These are phyloP conservation scores for Sander lucioperca DNA, from an alignment of 2,113 vertebrate genomes.

Conservation along the genomic window DNA sequence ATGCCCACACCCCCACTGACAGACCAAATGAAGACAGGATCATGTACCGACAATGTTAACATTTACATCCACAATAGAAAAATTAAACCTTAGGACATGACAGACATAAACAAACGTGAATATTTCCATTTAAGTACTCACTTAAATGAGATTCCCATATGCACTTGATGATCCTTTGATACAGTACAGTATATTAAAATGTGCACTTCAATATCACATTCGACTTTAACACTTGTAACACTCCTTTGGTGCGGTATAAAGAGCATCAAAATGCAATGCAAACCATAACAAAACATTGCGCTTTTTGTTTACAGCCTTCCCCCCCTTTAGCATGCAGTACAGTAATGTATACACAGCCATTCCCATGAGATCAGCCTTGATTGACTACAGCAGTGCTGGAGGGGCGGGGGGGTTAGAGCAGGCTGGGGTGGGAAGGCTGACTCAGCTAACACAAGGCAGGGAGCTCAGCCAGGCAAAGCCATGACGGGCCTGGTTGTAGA, in stretches of 20 bases:
- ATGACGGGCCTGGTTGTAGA: constrained; percentile 54
- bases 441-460: constrained; percentile 42
- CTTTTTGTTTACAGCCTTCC: constrained; percentile 13
- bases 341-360: constrained; percentile 44
- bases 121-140: constrained; percentile 87
- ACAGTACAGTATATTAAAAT: constrained; percentile 57
- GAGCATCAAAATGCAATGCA: constrained; percentile 52
- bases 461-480: constrained; percentile 67
- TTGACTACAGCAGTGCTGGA: constrained; percentile 58
- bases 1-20: constrained; percentile 33
- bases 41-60: constrained; percentile 57
- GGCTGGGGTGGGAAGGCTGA: constrained; percentile 25
- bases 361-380: constrained; percentile 57
- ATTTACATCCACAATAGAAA: constrained; percentile 49
- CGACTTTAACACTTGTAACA: constrained; percentile 25
- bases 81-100: constrained; percentile 72
- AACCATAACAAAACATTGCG: neutral
- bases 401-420: constrained; percentile 25
- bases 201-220: constrained; percentile 30
- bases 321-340: constrained; percentile 54
- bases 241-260: constrained; percentile 15
- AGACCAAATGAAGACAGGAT: constrained; percentile 67
- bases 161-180: constrained; percentile 73
- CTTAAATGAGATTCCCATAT: constrained; percentile 90
- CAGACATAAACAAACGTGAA: constrained; percentile 80